Evolutionary conservation across 1,140 invertebrate genomes (phyloP).

Genomic region (Brachionus asplanchnoidis): DNA sequence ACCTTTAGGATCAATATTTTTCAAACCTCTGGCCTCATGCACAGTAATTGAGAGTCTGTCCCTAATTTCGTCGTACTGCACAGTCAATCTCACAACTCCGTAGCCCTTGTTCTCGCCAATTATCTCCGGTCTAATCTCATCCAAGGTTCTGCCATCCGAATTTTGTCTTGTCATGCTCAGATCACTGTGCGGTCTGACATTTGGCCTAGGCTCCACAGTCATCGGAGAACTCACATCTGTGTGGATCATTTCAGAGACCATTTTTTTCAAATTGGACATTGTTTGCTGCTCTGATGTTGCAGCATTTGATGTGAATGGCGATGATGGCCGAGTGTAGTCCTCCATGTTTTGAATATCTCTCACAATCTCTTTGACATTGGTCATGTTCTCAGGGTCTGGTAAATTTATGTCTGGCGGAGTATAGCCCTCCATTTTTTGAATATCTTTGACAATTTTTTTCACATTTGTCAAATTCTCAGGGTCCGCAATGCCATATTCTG

Average conservation of each 20-base stretch:
- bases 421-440: slow-evolving; percentile 11
- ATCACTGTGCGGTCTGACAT: not conserved
- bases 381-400: not conserved
- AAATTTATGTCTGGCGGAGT: not conserved
- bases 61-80: slow-evolving; percentile 35
- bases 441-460: not conserved
- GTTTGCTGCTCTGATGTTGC: not conserved
- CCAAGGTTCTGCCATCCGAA: not conserved
- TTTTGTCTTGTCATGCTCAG: not conserved
- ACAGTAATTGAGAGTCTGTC: slow-evolving; percentile 22
- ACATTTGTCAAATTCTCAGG: not conserved
- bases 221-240: slow-evolving; percentile 12
- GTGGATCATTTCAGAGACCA: slow-evolving; percentile 30
- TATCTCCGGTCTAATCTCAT: slow-evolving; percentile 23
- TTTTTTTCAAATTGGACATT: slow-evolving; percentile 5
- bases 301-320: not conserved
- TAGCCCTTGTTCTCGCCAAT: slow-evolving; percentile 23
- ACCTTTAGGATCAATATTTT: slow-evolving; percentile 28
- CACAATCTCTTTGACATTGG: not conserved
- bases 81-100: slow-evolving; percentile 10
- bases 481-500: not conserved
- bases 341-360: not conserved
- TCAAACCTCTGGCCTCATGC: slow-evolving; percentile 34
- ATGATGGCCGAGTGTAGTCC: not conserved
- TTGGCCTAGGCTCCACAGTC: not conserved